Evolutionary conservation across 2,888 invertebrate species (phyloP).

Genomic region (Eudasyphora cyanicolor): DNA sequence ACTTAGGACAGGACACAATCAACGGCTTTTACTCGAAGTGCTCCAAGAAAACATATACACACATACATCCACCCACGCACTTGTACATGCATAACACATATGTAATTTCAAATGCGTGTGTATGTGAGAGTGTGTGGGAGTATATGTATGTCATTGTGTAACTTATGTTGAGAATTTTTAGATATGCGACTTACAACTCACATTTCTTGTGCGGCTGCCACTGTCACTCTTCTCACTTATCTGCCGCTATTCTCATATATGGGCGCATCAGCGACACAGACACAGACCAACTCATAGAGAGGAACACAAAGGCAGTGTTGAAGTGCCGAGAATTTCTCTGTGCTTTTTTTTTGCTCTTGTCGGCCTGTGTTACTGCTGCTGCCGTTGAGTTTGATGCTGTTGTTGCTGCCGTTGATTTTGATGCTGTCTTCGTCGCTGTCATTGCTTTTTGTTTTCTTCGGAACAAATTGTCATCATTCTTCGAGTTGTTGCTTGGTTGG

Average conservation of each 20-base stretch:
- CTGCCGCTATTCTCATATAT: too few species aligned
- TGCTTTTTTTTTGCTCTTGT: background rate
- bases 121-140: conserved; percentile 28
- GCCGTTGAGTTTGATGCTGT: too few species aligned
- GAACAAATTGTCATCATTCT: conserved; percentile 45
- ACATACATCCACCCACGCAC: background rate
- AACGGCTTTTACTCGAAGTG: conserved; percentile 67
- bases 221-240: background rate
- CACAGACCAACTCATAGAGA: background rate
- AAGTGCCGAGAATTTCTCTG: conserved; percentile 58
- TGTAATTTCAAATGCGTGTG: background rate
- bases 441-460: conserved; percentile 27
- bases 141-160: conserved; percentile 59
- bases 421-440: conserved; percentile 29
- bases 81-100: too few species aligned
- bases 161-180: conserved; percentile 44
- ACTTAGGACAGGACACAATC: conserved; percentile 59
- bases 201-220: background rate
- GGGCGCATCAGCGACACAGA: background rate
- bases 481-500: conserved; percentile 49
- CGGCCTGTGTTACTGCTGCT: background rate
- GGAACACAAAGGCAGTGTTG: conserved; percentile 54
- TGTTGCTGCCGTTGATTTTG: conserved; percentile 18
- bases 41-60: conserved; percentile 14
- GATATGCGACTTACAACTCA: conserved; percentile 45